Evolutionary conservation across 2,797 vertebrate species (phyloP), one percentile per base, ranked within the genome.

Genomic region (Poecilia velifera): DNA sequence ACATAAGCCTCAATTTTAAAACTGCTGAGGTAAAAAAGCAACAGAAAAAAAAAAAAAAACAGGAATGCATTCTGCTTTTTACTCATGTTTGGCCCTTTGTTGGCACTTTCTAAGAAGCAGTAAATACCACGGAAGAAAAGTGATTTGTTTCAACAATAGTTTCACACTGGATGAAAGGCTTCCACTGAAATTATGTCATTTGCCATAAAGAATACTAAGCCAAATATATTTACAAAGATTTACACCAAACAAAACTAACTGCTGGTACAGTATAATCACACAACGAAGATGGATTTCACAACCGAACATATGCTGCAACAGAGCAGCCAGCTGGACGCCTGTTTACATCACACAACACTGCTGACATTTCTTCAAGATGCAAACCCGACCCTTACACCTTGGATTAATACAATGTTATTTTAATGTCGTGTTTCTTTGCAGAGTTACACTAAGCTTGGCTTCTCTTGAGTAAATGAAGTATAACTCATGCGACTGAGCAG

Each of bases 251-350:
- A 71, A 71, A 43, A n/a, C 6, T 86, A 87, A 75, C 46, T 45
- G 80, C 72, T 85, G 74, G 77, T 85, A 84, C 66, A 28, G 41
- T 14, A 71, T 28, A n/a, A 76, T 86, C 76, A 70, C 73, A 82
- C 57, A 31, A 41, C 22, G 64, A 57, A 81, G 79, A 84, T 77
- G 47, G n/a, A 43, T 86, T 73, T 77, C 28, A n/a, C 51, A 51
- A 43, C 39, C 46, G 36, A 78, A 79, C 72, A 41, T 46, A 90
- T 91, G 88, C 83, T 72, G 46, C 39, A 59, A 81, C 39, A 18
- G 64, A 75, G 78, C 77, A 68, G 73, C 90, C 87, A 90, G 82
- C 86, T 89, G 84, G 89, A 81, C 68, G 82, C 76, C 59, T 49
- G 75, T 81, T 86, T 82, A 72, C 66, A 85, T 71, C n/a, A 45